Conservation (phyloP, 2,113 vertebrate genomes). For the Myotis brandtii region DNA sequence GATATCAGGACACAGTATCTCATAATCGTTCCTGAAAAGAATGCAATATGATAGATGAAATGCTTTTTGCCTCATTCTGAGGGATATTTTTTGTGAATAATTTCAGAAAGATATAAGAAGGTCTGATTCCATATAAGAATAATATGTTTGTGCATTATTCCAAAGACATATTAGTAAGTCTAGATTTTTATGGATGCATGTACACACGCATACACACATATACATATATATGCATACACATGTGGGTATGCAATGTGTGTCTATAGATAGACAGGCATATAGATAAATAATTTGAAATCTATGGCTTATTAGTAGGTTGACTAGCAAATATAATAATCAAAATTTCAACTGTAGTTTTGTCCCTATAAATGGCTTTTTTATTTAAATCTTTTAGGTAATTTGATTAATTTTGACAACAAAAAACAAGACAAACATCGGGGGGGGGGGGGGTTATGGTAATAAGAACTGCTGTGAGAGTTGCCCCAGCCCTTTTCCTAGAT, state of each 20-base stretch:
- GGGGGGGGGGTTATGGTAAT: fast-evolving
- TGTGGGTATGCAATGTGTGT: background rate
- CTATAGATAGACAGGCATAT: background rate
- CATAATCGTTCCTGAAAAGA: background rate
- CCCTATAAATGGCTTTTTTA: background rate
- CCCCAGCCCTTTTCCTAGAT: background rate
- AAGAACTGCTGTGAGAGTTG: background rate
- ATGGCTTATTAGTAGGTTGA: background rate
- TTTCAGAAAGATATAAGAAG: background rate
- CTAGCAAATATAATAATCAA: background rate
- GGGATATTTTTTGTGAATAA: background rate
- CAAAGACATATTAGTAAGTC: background rate
- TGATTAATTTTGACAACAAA: background rate
- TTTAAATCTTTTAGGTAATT: background rate
- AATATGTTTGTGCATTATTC: background rate
- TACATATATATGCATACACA: fast-evolving
- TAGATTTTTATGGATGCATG: background rate
- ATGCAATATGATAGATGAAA: background rate
- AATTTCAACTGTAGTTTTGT: background rate
- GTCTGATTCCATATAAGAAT: background rate
- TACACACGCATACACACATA: background rate
- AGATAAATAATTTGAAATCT: background rate
- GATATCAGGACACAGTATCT: background rate
- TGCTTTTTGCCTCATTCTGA: background rate
- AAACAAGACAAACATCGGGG: background rate